phyloP scores from a whole-genome alignment of 2,113 vertebrate genomes.

The Tetrax tetrax region DNA sequence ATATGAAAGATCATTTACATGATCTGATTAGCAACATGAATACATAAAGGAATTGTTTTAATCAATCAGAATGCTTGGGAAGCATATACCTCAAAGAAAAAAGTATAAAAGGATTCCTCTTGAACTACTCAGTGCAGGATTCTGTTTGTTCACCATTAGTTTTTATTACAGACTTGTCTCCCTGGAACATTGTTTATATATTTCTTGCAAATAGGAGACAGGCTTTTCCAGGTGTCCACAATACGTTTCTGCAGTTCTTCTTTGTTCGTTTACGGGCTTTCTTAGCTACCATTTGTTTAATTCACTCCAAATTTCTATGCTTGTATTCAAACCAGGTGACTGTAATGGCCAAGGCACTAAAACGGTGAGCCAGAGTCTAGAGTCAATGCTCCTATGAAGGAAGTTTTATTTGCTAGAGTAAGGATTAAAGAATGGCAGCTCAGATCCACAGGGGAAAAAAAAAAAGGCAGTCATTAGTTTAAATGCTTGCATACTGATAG shows the following conservation, averaged over 20 bases:
- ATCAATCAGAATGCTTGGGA: background rate
- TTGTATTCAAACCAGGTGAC: constrained; percentile 63
- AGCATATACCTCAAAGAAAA: background rate
- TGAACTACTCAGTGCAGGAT: constrained; percentile 6
- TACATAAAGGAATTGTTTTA: background rate
- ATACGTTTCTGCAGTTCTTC: constrained; percentile 35
- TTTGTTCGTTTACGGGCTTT: constrained; percentile 44
- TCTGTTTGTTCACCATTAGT: constrained; percentile 41
- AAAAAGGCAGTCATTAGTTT: background rate
- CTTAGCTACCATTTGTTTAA: constrained; percentile 62
- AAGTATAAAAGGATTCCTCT: constrained; percentile 1
- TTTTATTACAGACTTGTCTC: constrained; percentile 58
- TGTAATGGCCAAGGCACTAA: constrained; percentile 26
- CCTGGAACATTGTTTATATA: constrained; percentile 41
- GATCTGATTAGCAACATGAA: background rate
- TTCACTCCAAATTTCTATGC: constrained; percentile 54
- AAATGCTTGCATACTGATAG: background rate
- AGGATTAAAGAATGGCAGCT: background rate
- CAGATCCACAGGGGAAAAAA: background rate
- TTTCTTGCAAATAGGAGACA: constrained; percentile 63
- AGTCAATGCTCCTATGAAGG: background rate
- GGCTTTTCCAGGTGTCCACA: constrained; percentile 51
- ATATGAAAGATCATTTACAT: background rate
- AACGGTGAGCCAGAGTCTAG: background rate
- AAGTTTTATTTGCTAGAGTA: background rate